Conservation (phyloP, 2,888 invertebrate genomes). For the Sphaerophoria rueppellii region DNA sequence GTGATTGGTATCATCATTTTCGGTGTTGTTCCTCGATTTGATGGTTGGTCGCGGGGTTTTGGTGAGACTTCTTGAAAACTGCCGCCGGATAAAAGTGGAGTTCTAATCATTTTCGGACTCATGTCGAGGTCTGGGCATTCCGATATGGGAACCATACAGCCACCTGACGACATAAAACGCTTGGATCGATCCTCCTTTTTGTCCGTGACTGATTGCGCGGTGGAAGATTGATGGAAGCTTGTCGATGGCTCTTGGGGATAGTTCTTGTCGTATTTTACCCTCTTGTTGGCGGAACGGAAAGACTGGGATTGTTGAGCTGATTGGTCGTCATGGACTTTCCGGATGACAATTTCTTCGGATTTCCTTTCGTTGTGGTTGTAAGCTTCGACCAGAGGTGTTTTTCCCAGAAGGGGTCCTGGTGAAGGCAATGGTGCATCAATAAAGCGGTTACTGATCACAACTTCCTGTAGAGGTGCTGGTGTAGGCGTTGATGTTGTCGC, state of each 20-base stretch:
- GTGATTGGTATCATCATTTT: conserved; percentile 84
- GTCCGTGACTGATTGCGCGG: conserved; percentile 46
- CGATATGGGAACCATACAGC: conserved; percentile 85
- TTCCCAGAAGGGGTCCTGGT: conserved; percentile 91
- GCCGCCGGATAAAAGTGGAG: conserved; percentile 92
- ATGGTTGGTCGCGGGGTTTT: conserved; percentile 76
- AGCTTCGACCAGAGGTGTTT: conserved; percentile 90
- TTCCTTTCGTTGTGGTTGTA: conserved; percentile 81
- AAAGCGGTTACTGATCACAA: conserved; percentile 79
- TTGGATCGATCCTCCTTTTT: conserved; percentile 79
- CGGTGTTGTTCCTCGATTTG: conserved; percentile 79
- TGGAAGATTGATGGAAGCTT: conserved; percentile 33
- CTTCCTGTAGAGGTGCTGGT: conserved; percentile 45
- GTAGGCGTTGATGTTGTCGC: conserved; percentile 29
- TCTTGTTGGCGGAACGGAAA: conserved; percentile 44
- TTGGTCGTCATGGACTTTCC: conserved; percentile 81
- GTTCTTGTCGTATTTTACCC: conserved; percentile 53
- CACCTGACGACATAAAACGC: conserved; percentile 80
- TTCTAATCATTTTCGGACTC: conserved; percentile 89
- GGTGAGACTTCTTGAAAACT: conserved; percentile 85
- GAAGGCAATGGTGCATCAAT: conserved; percentile 88
- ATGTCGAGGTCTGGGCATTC: conserved; percentile 85
- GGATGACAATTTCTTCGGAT: conserved; percentile 79
- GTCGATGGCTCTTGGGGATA: conserved; percentile 56
- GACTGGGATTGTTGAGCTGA: conserved; percentile 74